Base-by-base conservation (phyloP, 2,797 vertebrate species). In the Lates japonicus region DNA sequence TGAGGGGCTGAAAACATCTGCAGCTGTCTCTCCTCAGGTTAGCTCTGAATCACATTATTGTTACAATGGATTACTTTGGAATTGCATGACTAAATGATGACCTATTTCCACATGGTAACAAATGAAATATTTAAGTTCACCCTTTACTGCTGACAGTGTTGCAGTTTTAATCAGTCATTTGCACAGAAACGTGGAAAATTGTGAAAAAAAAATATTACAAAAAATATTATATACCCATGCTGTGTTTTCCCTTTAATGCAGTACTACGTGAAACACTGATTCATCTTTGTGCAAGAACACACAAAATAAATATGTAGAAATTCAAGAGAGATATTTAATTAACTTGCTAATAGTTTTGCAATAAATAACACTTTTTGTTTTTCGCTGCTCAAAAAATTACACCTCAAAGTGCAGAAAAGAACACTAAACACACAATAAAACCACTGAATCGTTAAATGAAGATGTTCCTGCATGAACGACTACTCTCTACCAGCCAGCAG, bases 401-500 rank as follows among this genome's bases (percentile, higher is more conserved):
- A 54, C 5, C 1, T 25, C 20, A 17, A 14, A 29, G 5, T 22
- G 12, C 41, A 14, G 29, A 63, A 5, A 59, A 17, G 2, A 33
- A 25, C 17, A 46, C 17, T 19, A 19, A 46, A 46, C 17, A 19
- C 44, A 19, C 16, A 19, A 9, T 1, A n/a, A 17, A 31, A 31
- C 25, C 14, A 3, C 4, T 1, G 22, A 31, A 31, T 17, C 13
- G 11, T 20, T 63, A 1, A 59, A 19, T 20, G 0, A 44, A 58
- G 10, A 55, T 48, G 39, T 42, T 42, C 4, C 2, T 11, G 25
- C 44, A 29, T 33, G 59, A 25, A 66, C 25, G 11, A 20, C n/a
- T 74, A 17, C 70, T 78, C 49, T 51, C 20, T 25, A 52, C 7
- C 55, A 61, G 22, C 76, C 85, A 76, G 76, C 75, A 87, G 77